Evolutionary conservation across 1,140 invertebrate genomes (phyloP), one percentile per base, ranked within the genome.

Genomic region (Zaprionus gabonicus): DNA sequence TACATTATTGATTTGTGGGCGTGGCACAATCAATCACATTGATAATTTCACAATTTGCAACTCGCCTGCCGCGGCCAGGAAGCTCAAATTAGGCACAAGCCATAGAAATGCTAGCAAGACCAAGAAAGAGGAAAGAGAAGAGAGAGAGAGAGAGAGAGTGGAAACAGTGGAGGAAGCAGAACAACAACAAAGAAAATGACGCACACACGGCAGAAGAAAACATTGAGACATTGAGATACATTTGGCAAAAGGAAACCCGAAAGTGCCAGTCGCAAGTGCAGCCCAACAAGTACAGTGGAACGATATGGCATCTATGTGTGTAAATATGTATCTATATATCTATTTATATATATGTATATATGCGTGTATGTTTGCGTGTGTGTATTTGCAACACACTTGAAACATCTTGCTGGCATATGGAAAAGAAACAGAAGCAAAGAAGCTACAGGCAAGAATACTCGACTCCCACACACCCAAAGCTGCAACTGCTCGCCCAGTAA

Each of bases 41-140:
- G 36, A 71, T 64, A 64, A 80, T 83, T 76, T 71, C 49, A 60
- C 20, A 74, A 78, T 81, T 81, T 66, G 20, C 13, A 41, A 23
- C 27, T 58, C 41, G 69, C 63, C 57, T 59, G 69, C 7, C n/a
- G 41, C 23, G 57, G 74, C 66, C 65, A 64, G 65, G 57, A 68
- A 60, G 46, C 71, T 59, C 36, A 75, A 75, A 82, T 79, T 79
- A 67, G 70, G 71, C 57, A 65, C 68, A 82, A 79, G 63, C 71
- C 76, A 65, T 76, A 82, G 46, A 72, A 76, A 57, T 76, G 55
- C 60, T 57, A 70, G 58, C 36, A 63, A 57, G 1, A 31, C 28
- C 25, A 46, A 28, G 46, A 15, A 2, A 7, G 7, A 51, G 59
- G 27, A 53, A 28, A 44, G 20, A 23, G 36, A 5, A 36, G 10